Evolutionary conservation across 2,888 invertebrate genomes (phyloP).

Genomic region (Agrilus biguttatus): DNA sequence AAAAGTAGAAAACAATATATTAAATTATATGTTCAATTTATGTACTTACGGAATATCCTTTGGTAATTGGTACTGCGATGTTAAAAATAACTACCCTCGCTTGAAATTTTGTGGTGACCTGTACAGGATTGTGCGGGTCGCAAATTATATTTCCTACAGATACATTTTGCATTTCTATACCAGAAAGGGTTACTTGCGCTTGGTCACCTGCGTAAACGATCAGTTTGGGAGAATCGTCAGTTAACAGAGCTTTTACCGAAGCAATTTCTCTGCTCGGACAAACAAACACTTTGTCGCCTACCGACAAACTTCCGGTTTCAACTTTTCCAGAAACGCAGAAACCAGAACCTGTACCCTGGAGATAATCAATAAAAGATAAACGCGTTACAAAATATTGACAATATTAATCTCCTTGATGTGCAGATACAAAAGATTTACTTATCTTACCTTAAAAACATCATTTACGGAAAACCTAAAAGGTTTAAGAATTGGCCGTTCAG

Average conservation of each 20-base stretch:
- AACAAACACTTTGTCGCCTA: constrained; percentile 75
- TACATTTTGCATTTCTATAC: constrained; percentile 74
- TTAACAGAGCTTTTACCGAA: constrained; percentile 58
- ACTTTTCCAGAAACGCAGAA: constrained; percentile 83
- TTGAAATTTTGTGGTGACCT: constrained; percentile 66
- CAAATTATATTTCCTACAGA: constrained; percentile 79
- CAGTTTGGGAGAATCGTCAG: constrained; percentile 56
- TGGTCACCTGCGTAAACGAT: constrained; percentile 92
- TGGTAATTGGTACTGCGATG: constrained; percentile 77
- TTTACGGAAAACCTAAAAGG: constrained; percentile 85
- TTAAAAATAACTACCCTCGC: constrained; percentile 92
- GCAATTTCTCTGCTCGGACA: constrained; percentile 75
- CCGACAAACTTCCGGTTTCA: constrained; percentile 77
- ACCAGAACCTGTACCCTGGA: constrained; percentile 66
- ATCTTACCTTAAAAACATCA: constrained; percentile 83
- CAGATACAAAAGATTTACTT: constrained; percentile 44
- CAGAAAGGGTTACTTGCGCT: constrained; percentile 65
- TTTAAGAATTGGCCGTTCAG: constrained; percentile 73
- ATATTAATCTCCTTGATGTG: constrained; percentile 39
- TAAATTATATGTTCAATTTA: background rate
- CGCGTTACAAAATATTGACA: constrained; percentile 34
- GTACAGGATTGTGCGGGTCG: constrained; percentile 67
- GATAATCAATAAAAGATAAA: constrained; percentile 4
- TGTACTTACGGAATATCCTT: constrained; percentile 60
- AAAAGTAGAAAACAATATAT: constrained; percentile 7